A percentile compares a stretch with the other conserved stretches of the same genome.
Conservation (phyloP, 2,888 invertebrate genomes). For the Drosophila planitibia region DNA sequence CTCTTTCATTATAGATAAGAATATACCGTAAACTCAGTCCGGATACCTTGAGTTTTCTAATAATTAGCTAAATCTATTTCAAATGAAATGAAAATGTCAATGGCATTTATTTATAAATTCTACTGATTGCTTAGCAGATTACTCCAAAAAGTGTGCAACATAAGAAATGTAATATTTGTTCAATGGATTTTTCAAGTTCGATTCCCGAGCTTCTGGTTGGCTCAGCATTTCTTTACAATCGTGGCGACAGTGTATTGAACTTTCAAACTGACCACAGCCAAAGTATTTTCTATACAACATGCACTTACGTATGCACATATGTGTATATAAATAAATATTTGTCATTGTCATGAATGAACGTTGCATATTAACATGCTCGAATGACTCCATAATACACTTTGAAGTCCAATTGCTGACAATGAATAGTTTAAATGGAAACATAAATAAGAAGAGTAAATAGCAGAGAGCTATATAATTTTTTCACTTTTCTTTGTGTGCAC, state of each 20-base stretch:
- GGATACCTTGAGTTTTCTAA: not conserved
- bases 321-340: constrained; percentile 27
- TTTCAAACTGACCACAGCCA: constrained; percentile 11
- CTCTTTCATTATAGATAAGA: not conserved
- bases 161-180: not conserved
- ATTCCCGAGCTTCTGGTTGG: not conserved
- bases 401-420: constrained; percentile 68
- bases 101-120: not conserved
- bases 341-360: constrained; percentile 31
- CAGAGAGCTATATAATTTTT: constrained; percentile 29
- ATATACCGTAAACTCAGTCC: not conserved
- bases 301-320: not conserved
- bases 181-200: not conserved
- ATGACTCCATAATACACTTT: constrained; percentile 19
- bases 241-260: constrained; percentile 37
- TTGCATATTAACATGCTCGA: constrained; percentile 18
- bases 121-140: not conserved
- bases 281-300: constrained; percentile 4
- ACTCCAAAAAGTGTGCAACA: not conserved
- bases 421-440: constrained; percentile 65
- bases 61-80: not conserved
- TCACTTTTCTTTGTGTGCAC: constrained; percentile 57
- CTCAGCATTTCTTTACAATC: not conserved
- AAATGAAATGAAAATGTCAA: not conserved
- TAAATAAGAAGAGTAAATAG: constrained; percentile 33